Evolutionary conservation across 2,888 invertebrate genomes (phyloP).

Genomic region (Bimastos eiseni): DNA sequence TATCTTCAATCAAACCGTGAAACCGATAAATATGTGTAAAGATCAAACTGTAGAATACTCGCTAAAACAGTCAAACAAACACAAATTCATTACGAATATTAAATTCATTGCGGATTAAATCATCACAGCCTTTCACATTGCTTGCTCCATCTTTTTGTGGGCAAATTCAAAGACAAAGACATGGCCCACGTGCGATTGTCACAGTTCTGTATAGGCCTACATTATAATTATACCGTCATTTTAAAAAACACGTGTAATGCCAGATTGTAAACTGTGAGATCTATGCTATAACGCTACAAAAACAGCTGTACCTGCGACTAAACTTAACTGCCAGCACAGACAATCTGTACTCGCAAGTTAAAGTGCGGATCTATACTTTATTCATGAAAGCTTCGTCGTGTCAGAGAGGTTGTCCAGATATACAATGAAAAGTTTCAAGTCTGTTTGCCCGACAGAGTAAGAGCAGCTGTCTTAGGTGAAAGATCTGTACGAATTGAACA

Average conservation of each 20-base stretch:
- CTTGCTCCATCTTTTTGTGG: not conserved
- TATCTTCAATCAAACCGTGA: slow-evolving; percentile 6
- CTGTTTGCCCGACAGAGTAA: no score
- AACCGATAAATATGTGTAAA: not conserved
- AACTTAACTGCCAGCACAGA: not conserved
- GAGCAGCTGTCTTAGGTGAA: no score
- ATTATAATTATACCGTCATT: not conserved
- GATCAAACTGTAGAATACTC: not conserved
- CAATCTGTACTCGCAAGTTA: no score
- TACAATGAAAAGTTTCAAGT: no score
- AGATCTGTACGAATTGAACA: no score
- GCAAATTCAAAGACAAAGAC: not conserved
- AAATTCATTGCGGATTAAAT: not conserved
- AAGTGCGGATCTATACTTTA: no score
- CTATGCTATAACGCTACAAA: not conserved
- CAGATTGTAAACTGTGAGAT: not conserved
- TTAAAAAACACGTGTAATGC: not conserved
- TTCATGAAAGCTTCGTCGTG: no score
- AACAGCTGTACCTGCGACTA: not conserved
- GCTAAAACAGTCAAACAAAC: not conserved
- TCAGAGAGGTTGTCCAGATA: no score
- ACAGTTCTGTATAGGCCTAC: no score
- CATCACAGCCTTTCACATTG: not conserved
- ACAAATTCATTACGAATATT: no score
- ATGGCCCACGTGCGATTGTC: not conserved